Conservation (phyloP, 2,797 vertebrate species). For the Typhlichthys eigenmanni region DNA sequence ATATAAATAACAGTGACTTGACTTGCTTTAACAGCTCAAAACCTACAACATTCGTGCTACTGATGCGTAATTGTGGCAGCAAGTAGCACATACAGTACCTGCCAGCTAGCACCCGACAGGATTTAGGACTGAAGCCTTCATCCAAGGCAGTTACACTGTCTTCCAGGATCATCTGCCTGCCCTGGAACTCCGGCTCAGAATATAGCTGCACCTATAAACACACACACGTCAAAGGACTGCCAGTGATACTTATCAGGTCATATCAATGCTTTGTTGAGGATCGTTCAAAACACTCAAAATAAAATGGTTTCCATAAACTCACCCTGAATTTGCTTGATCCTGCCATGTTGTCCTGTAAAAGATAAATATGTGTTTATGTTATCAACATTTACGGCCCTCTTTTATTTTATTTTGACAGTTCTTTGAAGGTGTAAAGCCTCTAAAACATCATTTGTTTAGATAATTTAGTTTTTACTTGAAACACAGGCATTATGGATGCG, state of each 20-base stretch:
- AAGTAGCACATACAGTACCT: slow-evolving; percentile 71
- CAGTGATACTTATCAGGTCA: no score
- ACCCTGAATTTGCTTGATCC: slow-evolving; percentile 84
- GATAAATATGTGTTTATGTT: slow-evolving; percentile 14
- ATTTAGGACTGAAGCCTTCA: slow-evolving; percentile 80
- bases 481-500: slow-evolving; percentile 88
- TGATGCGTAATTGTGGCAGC: neutral
- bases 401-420: neutral
- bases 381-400: neutral
- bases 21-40: no score
- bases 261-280: no score
- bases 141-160: slow-evolving; percentile 78
- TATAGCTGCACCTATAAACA: slow-evolving; percentile 86
- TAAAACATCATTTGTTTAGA: neutral
- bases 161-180: slow-evolving; percentile 79
- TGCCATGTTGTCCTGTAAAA: slow-evolving; percentile 79
- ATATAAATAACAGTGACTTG: no score
- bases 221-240: neutral
- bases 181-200: slow-evolving; percentile 88
- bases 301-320: slow-evolving; percentile 19
- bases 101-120: slow-evolving; percentile 89
- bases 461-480: slow-evolving; percentile 78
- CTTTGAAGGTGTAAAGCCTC: neutral
- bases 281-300: neutral
- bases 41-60: no score